These are phyloP conservation scores for Ametastegia equiseti DNA, from an alignment of 2,888 invertebrate species.

Conservation along the genomic window DNA sequence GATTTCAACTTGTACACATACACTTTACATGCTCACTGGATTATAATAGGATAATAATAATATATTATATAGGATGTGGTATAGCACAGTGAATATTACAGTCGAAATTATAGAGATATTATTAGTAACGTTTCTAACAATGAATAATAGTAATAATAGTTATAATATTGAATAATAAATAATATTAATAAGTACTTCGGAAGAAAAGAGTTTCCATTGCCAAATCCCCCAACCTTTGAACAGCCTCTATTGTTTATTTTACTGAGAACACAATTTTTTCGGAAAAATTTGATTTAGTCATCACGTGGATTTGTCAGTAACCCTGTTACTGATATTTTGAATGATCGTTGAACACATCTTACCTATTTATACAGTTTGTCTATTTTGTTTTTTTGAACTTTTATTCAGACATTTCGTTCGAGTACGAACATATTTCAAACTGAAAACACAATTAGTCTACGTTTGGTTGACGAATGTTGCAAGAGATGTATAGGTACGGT, in stretches of 20 bases:
- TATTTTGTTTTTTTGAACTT: no score
- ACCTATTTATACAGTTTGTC: no score
- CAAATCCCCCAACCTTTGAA: neutral
- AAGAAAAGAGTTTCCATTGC: constrained; percentile 3
- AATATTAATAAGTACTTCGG: constrained; percentile 11
- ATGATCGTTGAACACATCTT: no score
- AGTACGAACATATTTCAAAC: no score
- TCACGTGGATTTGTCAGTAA: no score
- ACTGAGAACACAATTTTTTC: no score
- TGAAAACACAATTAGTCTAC: no score
- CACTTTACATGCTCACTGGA: constrained; percentile 4
- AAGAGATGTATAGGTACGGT: no score
- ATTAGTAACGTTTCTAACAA: constrained; percentile 30
- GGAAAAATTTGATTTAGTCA: no score
- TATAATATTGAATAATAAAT: constrained; percentile 25
- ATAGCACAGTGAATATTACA: neutral
- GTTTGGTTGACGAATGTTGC: no score
- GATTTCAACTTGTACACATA: neutral
- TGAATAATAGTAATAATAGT: constrained; percentile 36
- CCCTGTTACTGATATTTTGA: no score
- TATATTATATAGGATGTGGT: neutral
- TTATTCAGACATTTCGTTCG: no score
- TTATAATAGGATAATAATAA: neutral
- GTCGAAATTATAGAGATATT: constrained; percentile 9
- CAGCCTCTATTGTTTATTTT: neutral